These are phyloP conservation scores for Bombylius discolor DNA, from an alignment of 2,888 invertebrate species.

Conservation along the genomic window DNA sequence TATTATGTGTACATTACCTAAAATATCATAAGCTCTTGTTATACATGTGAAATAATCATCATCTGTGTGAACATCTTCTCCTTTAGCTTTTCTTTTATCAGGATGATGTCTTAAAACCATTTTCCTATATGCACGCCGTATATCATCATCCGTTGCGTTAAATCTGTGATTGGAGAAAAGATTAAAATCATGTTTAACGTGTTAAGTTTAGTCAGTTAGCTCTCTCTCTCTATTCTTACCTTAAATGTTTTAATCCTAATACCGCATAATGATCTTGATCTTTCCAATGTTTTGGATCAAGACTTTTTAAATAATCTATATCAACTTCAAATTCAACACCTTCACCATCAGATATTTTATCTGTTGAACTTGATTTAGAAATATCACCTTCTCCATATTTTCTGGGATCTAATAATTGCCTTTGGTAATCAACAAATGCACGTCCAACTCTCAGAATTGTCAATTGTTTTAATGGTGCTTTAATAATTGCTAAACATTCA, in stretches of 20 bases:
- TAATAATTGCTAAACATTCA: not conserved
- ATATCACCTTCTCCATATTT: conserved; percentile 7
- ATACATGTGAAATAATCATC: conserved; percentile 99
- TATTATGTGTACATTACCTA: conserved; percentile 42
- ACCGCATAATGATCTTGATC: conserved; percentile 96
- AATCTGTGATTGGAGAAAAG: conserved; percentile 42
- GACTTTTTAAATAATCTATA: conserved; percentile 66
- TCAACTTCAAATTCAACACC: conserved; percentile 52
- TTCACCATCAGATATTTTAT: conserved; percentile 17
- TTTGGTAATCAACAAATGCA: conserved; percentile 9
- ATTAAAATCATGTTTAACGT: not conserved
- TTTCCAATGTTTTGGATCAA: conserved; percentile 96
- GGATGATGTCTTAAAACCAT: conserved; percentile 94
- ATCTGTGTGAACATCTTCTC: conserved; percentile 75
- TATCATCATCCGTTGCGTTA: conserved; percentile 82
- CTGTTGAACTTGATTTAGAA: conserved; percentile 11
- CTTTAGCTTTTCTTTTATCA: conserved; percentile 87
- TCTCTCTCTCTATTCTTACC: conserved; percentile 18
- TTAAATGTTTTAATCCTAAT: conserved; percentile 64
- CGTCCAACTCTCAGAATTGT: conserved; percentile 13
- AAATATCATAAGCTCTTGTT: conserved; percentile 89
- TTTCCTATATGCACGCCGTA: conserved; percentile 83
- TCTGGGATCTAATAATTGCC: conserved; percentile 6
- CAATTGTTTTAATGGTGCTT: conserved; percentile 5
- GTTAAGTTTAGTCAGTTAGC: not conserved